Evolutionary conservation across 2,888 invertebrate genomes (phyloP), one percentile per base, ranked within the genome.

Genomic region (Caenorhabditis auriculariae): DNA sequence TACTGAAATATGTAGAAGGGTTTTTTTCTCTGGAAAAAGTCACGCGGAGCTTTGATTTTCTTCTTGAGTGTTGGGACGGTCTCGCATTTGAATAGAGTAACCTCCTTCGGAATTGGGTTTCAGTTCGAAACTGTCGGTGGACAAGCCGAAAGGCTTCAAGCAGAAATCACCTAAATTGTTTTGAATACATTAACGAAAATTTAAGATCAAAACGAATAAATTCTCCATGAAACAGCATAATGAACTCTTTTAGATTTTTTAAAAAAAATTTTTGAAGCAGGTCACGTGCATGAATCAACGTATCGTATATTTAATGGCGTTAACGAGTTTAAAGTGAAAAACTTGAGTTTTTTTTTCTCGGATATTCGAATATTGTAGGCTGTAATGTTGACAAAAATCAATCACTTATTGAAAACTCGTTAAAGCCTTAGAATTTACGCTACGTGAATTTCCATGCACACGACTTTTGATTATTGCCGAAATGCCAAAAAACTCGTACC

Each of bases 61-160:
- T 37, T 50, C 24, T 7, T 54, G 19, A n/a, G n/a, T 35, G 2
- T 32, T 27, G 17, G 24, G 24, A 17, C 17, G 35, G 6, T 63
- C 3, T 51, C 78, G 75, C 75, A 78, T 76, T 37, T 71, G 60
- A 19, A 78, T 60, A 1, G 72, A 71, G 49, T 70, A 78, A 24
- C 78, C 78, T 6, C 78, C 78, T 4, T 71, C 51, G 17, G 69
- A 69, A 48, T 77, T 72, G 24, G 69, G 73, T 7, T 60, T 64
- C 67, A 78, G 60, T 38, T 75, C 61, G 51, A 78, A 78, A 42
- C 66, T 70, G 56, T 79, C 71, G 5, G 77, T 78, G 24, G 71
- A 71, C 15, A 78, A 52, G 3, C 78, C 77, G 57, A 78, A 78
- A 26, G 78, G 78, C 23, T 54, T 54, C 7, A 77, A 50, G 32